Base-by-base conservation (phyloP, 2,113 vertebrate genomes). In the Patagioenas fasciata region DNA sequence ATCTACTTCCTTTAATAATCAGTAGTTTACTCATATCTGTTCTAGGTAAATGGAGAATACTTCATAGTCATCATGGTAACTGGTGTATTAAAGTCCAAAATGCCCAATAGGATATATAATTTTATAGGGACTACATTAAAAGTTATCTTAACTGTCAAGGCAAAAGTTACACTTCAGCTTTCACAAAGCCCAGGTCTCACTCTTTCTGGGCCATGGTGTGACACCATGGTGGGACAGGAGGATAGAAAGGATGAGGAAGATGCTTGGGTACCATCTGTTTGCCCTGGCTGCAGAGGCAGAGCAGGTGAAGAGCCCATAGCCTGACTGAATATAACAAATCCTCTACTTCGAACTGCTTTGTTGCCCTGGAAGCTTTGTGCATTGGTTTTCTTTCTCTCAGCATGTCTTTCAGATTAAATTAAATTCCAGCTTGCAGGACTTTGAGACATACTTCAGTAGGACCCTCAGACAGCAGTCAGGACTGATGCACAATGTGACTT, bases 321-420 rank as follows among this genome's bases (percentile, higher is more conserved):
- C 61, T 24, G 17, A 5, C 11, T 1, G 0, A n/a, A 4, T 17
- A 6, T 7, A 8, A 4, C 44, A 28, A 11, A 26, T 13, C 44
- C 44, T 2, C 3, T 4, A 1, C 54, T 19, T 23, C 3, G 1
- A 12, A 8, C 36, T 19, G 2, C 50, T n/a, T 1, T 2, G 3
- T n/a, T 24, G 5, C 2, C 47, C 5, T 28, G 72, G 69, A 10
- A 25, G 28, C 69, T 38, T 6, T 0, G 0, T 8, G 56, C 2
- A 0, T 16, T 18, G 58, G 4, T 28, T 29, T 28, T 10, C 15
- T 24, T 23, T 31, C 31, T 85, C 34, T 64, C 20, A 0, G 3
- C 0, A 5, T 1, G 15, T 6, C 73, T 57, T 50, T 57, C 15
- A 50, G 44, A 32, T 48, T 5, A 11, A 53, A 60, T 58, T 24